Percentiles rank a stretch among this genome's conserved stretches.
These are phyloP conservation scores for Dermatemys mawii DNA, from an alignment of 2,113 vertebrate genomes.

Conservation along the genomic window DNA sequence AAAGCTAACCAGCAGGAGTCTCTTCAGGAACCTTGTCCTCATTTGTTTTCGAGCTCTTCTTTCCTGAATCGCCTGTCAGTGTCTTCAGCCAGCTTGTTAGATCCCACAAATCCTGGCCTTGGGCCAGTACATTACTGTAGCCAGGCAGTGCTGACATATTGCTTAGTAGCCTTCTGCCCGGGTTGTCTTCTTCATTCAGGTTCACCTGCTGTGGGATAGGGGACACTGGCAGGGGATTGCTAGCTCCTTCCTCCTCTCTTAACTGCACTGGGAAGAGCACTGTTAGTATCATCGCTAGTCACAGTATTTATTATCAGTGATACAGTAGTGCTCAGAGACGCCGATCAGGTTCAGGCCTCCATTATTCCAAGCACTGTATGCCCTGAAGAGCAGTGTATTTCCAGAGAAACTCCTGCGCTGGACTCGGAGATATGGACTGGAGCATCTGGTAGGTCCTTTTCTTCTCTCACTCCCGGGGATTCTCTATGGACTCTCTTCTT, in stretches of 20 bases:
- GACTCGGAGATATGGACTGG: neutral
- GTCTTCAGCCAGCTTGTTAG: conserved; percentile 25
- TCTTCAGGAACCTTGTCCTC: neutral
- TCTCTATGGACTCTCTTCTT: neutral
- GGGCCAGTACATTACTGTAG: neutral
- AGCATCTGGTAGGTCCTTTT: neutral
- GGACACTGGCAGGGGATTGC: neutral
- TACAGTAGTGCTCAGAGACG: neutral
- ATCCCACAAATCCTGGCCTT: neutral
- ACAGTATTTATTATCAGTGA: neutral
- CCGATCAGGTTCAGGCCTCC: neutral
- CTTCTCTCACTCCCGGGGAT: neutral
- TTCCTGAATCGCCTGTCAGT: neutral
- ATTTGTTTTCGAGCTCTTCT: neutral
- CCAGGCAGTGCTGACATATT: neutral
- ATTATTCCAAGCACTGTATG: neutral
- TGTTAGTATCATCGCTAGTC: neutral
- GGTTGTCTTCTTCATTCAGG: neutral
- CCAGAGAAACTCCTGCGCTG: neutral
- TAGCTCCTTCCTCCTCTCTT: neutral
- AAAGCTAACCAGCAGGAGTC: neutral
- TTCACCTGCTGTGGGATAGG: neutral
- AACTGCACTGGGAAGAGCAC: neutral
- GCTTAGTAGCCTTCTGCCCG: neutral
- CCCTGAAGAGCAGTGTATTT: neutral